Evolutionary conservation across 2,888 invertebrate genomes (phyloP), one percentile per base, ranked within the genome.

Genomic region (Drosophila lacicola): DNA sequence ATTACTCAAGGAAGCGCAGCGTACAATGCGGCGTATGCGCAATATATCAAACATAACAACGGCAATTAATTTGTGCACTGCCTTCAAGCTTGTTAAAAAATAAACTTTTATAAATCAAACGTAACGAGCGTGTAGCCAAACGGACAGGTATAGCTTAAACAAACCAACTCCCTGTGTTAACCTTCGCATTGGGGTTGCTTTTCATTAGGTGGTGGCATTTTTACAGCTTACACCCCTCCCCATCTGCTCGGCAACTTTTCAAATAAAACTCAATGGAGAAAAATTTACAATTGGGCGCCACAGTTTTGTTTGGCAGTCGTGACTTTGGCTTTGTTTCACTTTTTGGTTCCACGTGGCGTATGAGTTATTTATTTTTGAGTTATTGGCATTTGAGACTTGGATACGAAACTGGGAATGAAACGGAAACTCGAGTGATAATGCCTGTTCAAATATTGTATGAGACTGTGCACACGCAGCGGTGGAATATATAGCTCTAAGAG

Each of bases 81-180:
- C 80, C 63, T 65, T 62, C 57, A 39, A 82, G 77, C 78, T 75
- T 70, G 67, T 74, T 78, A 68, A 76, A 78, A 76, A 82, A 83
- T 70, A 78, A 82, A 88, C 78, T 82, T 88, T 86, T 88, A 88
- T 87, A 88, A 87, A 88, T 88, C 86, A 88, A 87, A 87, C 70
- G 86, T 84, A 87, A 88, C 85, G 82, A 88, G 88, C 83, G 86
- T 88, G 80, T 83, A 85, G 80, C 80, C 74, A 74, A 68, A 70
- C 70, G 77, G 64, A 49, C 74, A 80, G 82, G 84, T 77, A 72
- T 47, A 19, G 57, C 57, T 39, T 47, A 29, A 25, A 14, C 17
- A 56, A 13, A 9, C 9, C 50, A 34, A 10, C 34, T 33, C 17
- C 13, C 44, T n/a, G 5, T 29, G 33, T 21, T 36, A 8, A 44